Evolutionary conservation across 2,113 vertebrate genomes (phyloP).

Genomic region (Hippocampus zosterae): DNA sequence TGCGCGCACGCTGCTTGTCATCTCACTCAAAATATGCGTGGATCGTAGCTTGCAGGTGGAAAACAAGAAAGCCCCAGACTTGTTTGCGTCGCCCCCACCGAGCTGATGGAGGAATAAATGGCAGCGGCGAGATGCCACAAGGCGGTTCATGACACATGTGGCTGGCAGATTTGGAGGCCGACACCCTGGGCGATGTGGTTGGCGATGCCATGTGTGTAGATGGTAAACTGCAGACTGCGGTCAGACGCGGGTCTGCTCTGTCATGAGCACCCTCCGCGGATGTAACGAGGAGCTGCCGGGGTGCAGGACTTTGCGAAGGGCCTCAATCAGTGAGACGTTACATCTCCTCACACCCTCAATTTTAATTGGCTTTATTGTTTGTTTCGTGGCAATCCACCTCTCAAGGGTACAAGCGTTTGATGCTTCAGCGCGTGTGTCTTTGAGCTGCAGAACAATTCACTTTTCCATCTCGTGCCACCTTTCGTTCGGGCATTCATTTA

Average conservation of each 20-base stretch:
- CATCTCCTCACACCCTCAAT: slow-evolving; percentile 19
- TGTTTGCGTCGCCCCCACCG: slow-evolving; percentile 29
- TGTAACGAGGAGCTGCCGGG: slow-evolving; percentile 56
- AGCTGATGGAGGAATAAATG: slow-evolving; percentile 58
- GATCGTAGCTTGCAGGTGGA: slow-evolving; percentile 33
- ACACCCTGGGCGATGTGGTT: slow-evolving; percentile 64
- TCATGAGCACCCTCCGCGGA: slow-evolving; percentile 58
- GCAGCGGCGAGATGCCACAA: slow-evolving; percentile 52
- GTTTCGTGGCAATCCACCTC: slow-evolving; percentile 35
- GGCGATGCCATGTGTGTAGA: slow-evolving; percentile 65
- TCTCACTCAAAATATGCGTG: background rate
- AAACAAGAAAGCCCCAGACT: slow-evolving; percentile 29
- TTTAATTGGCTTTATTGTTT: slow-evolving; percentile 54
- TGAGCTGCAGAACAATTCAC: slow-evolving; percentile 35
- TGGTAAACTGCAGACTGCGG: slow-evolving; percentile 66
- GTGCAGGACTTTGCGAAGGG: background rate
- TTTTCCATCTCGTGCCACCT: slow-evolving; percentile 45
- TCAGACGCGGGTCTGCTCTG: slow-evolving; percentile 54
- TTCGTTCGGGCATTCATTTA: slow-evolving; percentile 43
- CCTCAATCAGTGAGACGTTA: slow-evolving; percentile 33
- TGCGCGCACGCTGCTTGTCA: slow-evolving; percentile 7
- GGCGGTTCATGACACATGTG: slow-evolving; percentile 71
- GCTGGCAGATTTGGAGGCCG: slow-evolving; percentile 61
- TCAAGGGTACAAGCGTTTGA: slow-evolving; percentile 57
- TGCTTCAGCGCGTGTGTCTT: slow-evolving; percentile 25